Conservation (phyloP, 1,140 invertebrate species). For the Aphis craccivora region DNA sequence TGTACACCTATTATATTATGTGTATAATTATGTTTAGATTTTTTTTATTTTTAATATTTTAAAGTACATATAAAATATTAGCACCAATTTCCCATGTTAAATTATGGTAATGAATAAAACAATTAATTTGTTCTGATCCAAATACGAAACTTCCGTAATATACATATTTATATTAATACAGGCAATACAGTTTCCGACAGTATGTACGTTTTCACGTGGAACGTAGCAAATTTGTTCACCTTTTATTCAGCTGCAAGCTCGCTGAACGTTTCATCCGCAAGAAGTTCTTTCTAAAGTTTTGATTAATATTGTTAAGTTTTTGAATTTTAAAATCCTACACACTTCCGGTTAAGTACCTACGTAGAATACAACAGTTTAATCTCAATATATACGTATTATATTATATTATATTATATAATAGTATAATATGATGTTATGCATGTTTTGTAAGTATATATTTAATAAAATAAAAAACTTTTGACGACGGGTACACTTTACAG, state of each 20-base stretch:
- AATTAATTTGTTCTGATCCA: not conserved
- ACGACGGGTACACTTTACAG: not conserved
- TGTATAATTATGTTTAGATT: not conserved
- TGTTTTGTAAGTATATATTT: not conserved
- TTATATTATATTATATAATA: not conserved
- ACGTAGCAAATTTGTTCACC: not conserved
- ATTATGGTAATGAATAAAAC: not conserved
- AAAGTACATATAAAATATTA: not conserved
- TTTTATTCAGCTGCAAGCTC: not conserved
- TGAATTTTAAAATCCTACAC: not conserved
- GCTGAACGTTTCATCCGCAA: not conserved
- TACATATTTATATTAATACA: not conserved
- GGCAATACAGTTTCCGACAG: not conserved
- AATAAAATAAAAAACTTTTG: not conserved
- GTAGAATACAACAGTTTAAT: not conserved
- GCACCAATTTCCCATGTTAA: not conserved
- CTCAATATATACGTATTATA: not conserved
- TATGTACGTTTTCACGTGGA: not conserved
- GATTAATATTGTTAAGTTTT: conserved; percentile 7
- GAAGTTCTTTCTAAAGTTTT: conserved; percentile 21
- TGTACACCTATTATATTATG: not conserved
- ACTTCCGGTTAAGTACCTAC: not conserved
- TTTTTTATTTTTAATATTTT: not conserved
- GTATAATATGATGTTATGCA: not conserved
- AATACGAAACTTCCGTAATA: not conserved